Conservation (phyloP, 2,113 vertebrate genomes). For the Otis tarda region DNA sequence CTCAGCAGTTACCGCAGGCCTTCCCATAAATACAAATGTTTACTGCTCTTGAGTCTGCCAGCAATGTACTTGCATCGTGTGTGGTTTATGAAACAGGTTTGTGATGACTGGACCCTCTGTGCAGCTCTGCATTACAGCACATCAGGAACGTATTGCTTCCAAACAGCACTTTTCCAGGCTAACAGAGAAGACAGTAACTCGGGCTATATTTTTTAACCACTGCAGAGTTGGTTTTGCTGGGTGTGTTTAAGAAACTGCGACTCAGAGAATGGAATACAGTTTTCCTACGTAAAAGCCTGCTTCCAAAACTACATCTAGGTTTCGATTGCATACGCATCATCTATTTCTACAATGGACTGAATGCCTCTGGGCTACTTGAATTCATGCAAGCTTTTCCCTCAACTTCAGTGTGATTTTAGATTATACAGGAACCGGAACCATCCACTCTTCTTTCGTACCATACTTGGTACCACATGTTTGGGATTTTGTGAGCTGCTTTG, state of each 20-base stretch:
- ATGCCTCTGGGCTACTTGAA: background rate
- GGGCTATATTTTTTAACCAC: background rate
- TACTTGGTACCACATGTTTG: fast-evolving
- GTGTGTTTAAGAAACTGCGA: background rate
- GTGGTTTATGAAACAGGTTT: too few species aligned
- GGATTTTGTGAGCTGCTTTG: background rate
- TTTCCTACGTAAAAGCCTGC: background rate
- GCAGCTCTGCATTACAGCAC: background rate
- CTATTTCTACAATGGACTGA: background rate
- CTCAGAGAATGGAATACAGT: background rate
- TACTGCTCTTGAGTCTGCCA: background rate
- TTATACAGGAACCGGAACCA: background rate
- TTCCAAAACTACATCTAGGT: background rate
- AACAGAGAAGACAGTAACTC: background rate
- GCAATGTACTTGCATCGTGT: background rate
- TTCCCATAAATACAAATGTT: background rate
- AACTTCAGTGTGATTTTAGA: background rate
- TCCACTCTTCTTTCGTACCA: background rate
- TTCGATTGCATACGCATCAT: background rate
- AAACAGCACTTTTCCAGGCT: fast-evolving
- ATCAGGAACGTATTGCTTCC: background rate
- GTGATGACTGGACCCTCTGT: too few species aligned
- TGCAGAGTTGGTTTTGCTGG: background rate
- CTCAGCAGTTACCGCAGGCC: background rate
- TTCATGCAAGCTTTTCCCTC: background rate